These are phyloP conservation scores for Silurus glanis DNA, from an alignment of 2,113 vertebrate species.

Conservation along the genomic window DNA sequence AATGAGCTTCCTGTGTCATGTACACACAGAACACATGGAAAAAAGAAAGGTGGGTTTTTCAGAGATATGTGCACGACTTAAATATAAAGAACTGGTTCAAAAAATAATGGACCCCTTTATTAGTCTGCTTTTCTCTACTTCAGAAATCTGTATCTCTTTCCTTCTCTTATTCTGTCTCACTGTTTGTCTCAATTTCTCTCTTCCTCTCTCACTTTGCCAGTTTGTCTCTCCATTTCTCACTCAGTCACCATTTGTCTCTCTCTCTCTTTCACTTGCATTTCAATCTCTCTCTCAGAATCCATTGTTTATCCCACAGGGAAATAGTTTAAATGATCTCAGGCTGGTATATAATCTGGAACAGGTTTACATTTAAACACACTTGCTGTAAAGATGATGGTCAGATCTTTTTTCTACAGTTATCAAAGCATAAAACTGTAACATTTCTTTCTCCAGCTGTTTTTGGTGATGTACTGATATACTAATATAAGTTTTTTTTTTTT, in stretches of 20 bases:
- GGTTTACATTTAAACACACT: background rate
- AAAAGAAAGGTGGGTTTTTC: background rate
- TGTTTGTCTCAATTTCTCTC: background rate
- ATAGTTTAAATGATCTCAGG: background rate
- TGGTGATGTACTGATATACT: background rate
- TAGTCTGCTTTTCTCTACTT: background rate
- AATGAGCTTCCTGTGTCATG: background rate
- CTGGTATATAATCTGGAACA: background rate
- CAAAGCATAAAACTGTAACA: background rate
- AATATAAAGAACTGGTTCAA: too few relatives aligned
- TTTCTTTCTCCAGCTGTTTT: background rate
- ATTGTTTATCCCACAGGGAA: too few relatives aligned
- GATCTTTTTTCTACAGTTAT: background rate
- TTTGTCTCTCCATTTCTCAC: background rate
- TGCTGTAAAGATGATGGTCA: background rate
- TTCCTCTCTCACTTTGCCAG: background rate
- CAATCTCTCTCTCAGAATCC: background rate
- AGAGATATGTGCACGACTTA: too few relatives aligned
- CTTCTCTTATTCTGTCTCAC: background rate
- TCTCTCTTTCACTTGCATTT: background rate
- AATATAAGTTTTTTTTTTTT: too few relatives aligned
- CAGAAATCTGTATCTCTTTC: background rate
- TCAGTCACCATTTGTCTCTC: background rate
- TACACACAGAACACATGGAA: background rate
- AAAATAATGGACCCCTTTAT: background rate